These are phyloP conservation scores for Erythrocebus patas DNA, from an alignment of 2,113 vertebrate species.

Conservation along the genomic window DNA sequence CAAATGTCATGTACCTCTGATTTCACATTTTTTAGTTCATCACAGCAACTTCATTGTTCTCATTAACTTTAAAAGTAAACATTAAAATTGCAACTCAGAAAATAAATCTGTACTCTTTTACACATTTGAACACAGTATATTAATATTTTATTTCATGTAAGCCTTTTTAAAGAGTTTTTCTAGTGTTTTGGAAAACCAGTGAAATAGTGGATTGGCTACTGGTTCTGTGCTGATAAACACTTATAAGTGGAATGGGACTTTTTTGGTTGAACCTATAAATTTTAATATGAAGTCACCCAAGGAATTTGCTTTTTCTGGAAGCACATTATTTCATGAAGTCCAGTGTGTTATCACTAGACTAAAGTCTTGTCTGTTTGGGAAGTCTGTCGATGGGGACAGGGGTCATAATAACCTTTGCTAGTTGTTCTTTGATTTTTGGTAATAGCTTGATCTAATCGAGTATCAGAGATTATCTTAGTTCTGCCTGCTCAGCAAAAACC, in stretches of 20 bases:
- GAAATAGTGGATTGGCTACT: not conserved
- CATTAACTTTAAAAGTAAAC: not conserved
- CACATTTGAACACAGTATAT: not conserved
- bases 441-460: not conserved
- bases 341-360: not conserved
- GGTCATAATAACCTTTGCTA: not conserved
- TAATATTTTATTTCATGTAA: not conserved
- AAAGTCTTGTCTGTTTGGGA: not conserved
- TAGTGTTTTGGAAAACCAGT: not conserved
- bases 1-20: not conserved
- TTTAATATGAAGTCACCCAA: not conserved
- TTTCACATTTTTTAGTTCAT: not conserved
- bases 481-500: not conserved
- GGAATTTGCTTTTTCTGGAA: not conserved
- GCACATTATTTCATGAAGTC: not conserved
- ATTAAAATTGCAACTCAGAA: not conserved
- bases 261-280: not conserved
- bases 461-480: not conserved
- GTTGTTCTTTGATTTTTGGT: not conserved
- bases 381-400: not conserved
- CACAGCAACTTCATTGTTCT: not conserved
- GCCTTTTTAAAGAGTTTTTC: not conserved
- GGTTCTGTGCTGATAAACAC: not conserved
- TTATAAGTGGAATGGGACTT: not conserved
- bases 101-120: not conserved